Conservation (phyloP, 2,113 vertebrate species). For the Cranoglanis bouderius region DNA sequence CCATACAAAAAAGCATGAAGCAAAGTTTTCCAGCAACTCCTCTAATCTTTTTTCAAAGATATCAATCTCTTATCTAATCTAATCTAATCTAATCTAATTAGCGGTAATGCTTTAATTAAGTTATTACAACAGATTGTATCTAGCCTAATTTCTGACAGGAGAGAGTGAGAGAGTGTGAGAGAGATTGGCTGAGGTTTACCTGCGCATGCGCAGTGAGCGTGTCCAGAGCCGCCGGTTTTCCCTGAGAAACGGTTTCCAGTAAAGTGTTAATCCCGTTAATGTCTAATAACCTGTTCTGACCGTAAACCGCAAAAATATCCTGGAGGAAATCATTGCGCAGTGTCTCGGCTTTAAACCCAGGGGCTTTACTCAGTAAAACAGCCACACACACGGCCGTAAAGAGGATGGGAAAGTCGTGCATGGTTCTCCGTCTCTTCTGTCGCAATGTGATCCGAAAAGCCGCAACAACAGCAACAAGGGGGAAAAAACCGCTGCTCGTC, state of each 20-base stretch:
- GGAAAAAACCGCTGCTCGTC: neutral
- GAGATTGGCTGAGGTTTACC: constrained; percentile 24
- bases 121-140: neutral
- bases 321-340: constrained; percentile 33
- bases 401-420: constrained; percentile 18
- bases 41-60: neutral
- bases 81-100: neutral
- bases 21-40: neutral
- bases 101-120: neutral
- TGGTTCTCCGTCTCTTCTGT: constrained; percentile 10
- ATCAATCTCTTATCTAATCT: neutral
- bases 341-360: constrained; percentile 10
- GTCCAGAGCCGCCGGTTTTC: constrained; percentile 3
- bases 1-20: neutral
- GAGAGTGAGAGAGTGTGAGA: neutral
- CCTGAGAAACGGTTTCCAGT: constrained; percentile 17
- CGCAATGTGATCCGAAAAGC: neutral
- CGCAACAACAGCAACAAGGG: too few relatives aligned
- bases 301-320: constrained; percentile 47
- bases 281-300: constrained; percentile 48
- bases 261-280: constrained; percentile 40
- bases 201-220: constrained; percentile 30
- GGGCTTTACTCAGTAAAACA: constrained; percentile 1
- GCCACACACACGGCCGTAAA: neutral
- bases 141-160: neutral